Conservation (phyloP, 2,797 vertebrate species). For the Morus bassanus region DNA sequence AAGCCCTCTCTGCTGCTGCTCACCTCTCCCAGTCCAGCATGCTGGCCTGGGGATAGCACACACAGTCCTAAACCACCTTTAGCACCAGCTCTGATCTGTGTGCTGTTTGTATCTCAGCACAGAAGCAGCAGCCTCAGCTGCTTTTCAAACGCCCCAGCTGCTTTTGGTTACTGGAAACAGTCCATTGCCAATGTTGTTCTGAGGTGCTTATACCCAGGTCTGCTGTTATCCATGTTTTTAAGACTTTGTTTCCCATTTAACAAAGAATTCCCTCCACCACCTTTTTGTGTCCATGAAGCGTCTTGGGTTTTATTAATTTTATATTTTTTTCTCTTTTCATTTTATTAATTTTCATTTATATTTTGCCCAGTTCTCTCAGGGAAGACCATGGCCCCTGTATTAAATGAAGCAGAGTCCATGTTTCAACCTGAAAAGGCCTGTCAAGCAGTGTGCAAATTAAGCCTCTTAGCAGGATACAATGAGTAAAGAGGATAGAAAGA, state of each 20-base stretch:
- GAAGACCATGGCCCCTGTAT: neutral
- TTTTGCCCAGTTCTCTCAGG: neutral
- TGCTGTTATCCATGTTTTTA: neutral
- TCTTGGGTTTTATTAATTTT: neutral
- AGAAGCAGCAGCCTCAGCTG: neutral
- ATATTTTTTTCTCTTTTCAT: accelerated
- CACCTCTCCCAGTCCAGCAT: neutral
- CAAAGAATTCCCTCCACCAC: neutral
- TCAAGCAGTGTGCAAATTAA: neutral
- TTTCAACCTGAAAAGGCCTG: neutral
- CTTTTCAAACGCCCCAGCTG: neutral
- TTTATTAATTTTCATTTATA: neutral
- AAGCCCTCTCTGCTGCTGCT: neutral
- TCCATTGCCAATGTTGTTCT: neutral
- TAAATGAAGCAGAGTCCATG: accelerated
- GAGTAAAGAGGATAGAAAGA: neutral
- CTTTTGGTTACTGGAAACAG: neutral
- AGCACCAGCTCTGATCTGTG: neutral
- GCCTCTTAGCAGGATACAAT: neutral
- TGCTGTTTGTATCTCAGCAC: neutral
- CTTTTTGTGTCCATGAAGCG: neutral
- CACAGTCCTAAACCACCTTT: neutral
- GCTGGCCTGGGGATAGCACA: neutral
- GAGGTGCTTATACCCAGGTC: neutral
- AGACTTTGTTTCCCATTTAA: neutral